Percentiles rank a stretch among this genome's conserved stretches.
These are phyloP conservation scores for Ridgeia piscesae DNA, from an alignment of 1,140 invertebrate genomes.

Conservation along the genomic window DNA sequence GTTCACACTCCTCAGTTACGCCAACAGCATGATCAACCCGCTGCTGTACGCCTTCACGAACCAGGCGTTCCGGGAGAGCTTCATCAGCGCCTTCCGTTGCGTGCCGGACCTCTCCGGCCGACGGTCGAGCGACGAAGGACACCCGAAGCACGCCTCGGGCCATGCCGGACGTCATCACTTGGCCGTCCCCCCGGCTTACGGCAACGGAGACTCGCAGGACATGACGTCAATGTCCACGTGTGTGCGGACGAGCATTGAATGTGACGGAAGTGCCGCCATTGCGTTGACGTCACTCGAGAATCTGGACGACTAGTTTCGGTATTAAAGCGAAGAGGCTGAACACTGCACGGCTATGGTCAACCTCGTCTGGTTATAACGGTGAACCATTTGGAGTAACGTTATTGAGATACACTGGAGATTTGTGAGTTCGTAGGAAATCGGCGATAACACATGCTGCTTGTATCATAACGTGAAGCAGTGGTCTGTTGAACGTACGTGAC, in stretches of 20 bases:
- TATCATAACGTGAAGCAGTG: no score
- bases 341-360: no score
- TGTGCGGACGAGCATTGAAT: background rate
- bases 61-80: constrained; percentile 26
- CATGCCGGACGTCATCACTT: background rate
- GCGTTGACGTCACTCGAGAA: background rate
- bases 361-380: background rate
- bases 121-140: background rate
- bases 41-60: constrained; percentile 33
- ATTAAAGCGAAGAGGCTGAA: background rate
- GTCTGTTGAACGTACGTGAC: no score
- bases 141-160: background rate
- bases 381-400: background rate
- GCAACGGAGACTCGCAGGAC: background rate
- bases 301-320: background rate
- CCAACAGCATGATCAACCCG: constrained; percentile 32
- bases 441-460: background rate
- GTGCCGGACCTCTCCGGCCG: background rate
- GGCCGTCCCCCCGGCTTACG: background rate
- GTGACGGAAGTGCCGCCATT: background rate
- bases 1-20: constrained; percentile 28
- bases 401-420: background rate
- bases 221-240: background rate
- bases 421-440: background rate
- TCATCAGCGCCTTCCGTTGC: constrained; percentile 27